Conservation (phyloP, 2,113 vertebrate species). For the Plestiodon gilberti region DNA sequence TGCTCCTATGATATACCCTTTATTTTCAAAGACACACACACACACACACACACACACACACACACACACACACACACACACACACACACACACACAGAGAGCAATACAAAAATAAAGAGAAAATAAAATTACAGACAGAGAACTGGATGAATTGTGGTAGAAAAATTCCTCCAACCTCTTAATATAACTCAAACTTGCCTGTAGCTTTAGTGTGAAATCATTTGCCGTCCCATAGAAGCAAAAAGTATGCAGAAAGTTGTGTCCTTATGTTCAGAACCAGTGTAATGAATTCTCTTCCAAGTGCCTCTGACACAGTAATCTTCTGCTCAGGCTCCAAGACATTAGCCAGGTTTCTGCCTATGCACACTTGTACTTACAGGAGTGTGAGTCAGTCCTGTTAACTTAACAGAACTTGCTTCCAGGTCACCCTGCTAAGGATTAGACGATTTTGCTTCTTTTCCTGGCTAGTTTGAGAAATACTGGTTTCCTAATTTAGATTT, state of each 20-base stretch:
- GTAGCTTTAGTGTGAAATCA: background rate
- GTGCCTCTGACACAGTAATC: background rate
- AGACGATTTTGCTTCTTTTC: background rate
- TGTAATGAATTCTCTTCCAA: background rate
- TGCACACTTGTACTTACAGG: background rate
- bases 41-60: no score
- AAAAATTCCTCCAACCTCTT: conserved; percentile 7
- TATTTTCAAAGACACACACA: background rate
- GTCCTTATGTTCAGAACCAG: background rate
- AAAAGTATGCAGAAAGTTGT: background rate
- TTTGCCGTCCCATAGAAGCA: conserved; percentile 27
- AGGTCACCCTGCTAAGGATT: background rate
- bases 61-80: no score
- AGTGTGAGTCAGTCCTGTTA: no score
- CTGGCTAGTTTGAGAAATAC: background rate
- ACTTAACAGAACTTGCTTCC: background rate
- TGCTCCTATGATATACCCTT: background rate
- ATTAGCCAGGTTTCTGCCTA: background rate
- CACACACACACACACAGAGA: background rate
- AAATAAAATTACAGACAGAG: fast-evolving
- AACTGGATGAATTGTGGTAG: background rate
- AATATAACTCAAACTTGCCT: background rate
- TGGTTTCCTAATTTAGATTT: background rate
- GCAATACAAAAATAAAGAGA: background rate
- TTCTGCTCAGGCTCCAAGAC: background rate